Base-by-base conservation (phyloP, 2,797 vertebrate species). In the Chiropotes sagulatus region DNA sequence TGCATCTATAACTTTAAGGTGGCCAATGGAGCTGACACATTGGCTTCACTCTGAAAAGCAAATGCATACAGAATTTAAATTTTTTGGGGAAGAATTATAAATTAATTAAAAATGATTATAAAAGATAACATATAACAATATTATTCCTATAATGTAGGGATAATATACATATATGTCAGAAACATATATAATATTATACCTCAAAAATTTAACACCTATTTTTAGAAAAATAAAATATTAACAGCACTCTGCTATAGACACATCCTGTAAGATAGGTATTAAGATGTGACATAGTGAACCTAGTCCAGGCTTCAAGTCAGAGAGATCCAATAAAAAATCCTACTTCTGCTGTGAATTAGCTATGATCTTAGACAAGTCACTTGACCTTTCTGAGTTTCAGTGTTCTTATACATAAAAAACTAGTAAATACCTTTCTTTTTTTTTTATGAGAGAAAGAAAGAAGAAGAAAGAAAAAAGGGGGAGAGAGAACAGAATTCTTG, bases 1-100 rank as follows among this genome's bases (percentile, higher is more conserved):
- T 64, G 39, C 15, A 57, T 52, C 50, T 97, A n/a, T 88, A 93
- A 93, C 80, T 96, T 82, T 64, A 90, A 84, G 81, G 26, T 85
- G 46, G 70, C 41, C 54, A 85, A 30, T 88, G 28, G 92, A 70
- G 20, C 30, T 93, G 12, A 86, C 67, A 91, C 73, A 72, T 19
- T 94, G 46, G 14, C 33, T 81, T 90, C 44, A 79, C 17, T 86
- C 67, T 96, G 61, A 30, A 95, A 87, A 89, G 90, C 26, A 92
- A 94, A 20, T 58, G 13, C 26, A 58, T 81, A 76, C 5, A 30
- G 26, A 92, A 79, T 46, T 91, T 76, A 54, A 73, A 30, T 10
- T 54, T 80, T 70, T 48, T 5, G 75, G 5, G 75, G n/a, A 64
- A 81, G 26, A 79, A 85, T 73, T 73, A 70, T 58, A 96, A 96